A percentile compares a stretch with the other conserved stretches of the same genome.
Evolutionary conservation across 92 coral and sea anemone genomes (phyloP).

Genomic region (Desmophyllum pertusum): DNA sequence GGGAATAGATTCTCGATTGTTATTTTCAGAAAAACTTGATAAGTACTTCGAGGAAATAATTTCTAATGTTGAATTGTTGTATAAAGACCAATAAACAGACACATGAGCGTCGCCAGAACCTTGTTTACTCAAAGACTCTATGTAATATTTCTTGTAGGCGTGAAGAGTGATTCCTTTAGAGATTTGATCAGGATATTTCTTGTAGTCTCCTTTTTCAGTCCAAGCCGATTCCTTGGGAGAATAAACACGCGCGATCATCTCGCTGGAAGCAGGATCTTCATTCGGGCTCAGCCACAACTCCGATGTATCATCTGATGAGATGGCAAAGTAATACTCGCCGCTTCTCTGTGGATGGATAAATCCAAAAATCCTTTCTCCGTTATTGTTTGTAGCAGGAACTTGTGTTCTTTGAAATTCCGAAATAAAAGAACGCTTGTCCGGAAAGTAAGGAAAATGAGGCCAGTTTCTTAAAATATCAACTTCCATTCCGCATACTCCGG

Average conservation of each 20-base stretch:
- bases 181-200: conserved; percentile 30
- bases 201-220: conserved; percentile 18
- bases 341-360: background rate
- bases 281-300: conserved; percentile 37
- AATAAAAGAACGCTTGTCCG: conserved; percentile 22
- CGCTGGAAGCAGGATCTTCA: conserved; percentile 12
- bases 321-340: conserved; percentile 28
- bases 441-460: conserved; percentile 30
- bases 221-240: conserved; percentile 28
- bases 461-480: conserved; percentile 7
- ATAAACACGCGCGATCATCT: conserved; percentile 26
- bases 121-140: conserved; percentile 30
- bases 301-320: conserved; percentile 38
- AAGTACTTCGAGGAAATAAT: conserved; percentile 8
- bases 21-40: background rate
- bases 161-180: conserved; percentile 23
- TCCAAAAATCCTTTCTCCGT: conserved; percentile 32
- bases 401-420: background rate
- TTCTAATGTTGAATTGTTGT: conserved; percentile 11
- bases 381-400: background rate
- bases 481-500: background rate
- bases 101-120: conserved; percentile 4
- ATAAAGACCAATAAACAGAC: conserved; percentile 20
- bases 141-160: conserved; percentile 28
- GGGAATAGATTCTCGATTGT: background rate